Evolutionary conservation across 1,140 invertebrate species (phyloP).

Genomic region (Achroia grisella): DNA sequence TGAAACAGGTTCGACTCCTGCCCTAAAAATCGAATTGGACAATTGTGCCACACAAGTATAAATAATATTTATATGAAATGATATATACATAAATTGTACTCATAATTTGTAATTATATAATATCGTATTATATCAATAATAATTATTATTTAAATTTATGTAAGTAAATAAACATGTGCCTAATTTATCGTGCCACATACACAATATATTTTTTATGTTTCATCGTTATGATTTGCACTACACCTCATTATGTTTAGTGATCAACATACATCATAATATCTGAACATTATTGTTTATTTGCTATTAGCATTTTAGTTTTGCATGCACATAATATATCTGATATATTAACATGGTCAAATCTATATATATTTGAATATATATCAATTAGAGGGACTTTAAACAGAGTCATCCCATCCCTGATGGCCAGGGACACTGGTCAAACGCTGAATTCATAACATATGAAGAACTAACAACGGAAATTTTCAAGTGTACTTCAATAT

Average conservation of each 20-base stretch:
- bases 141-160: conserved; percentile 2
- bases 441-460: no score
- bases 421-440: no score
- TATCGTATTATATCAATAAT: conserved; percentile 2
- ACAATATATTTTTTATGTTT: not conserved
- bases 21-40: no score
- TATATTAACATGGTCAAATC: no score
- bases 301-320: conserved; percentile 44
- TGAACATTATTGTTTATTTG: conserved; percentile 35
- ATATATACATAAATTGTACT: no score
- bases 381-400: no score
- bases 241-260: conserved; percentile 28
- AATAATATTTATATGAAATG: no score
- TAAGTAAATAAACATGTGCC: conserved; percentile 4
- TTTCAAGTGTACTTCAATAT: no score
- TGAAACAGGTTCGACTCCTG: conserved; percentile 1
- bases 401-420: no score
- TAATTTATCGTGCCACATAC: not conserved
- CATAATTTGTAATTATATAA: no score
- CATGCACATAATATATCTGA: conserved; percentile 9
- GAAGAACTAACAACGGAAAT: no score
- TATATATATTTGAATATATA: no score
- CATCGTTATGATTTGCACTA: conserved; percentile 43
- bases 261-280: conserved; percentile 19
- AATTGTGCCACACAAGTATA: not conserved